Evolutionary conservation across 2,888 invertebrate genomes (phyloP).

Genomic region (Matsumyia berberina): DNA sequence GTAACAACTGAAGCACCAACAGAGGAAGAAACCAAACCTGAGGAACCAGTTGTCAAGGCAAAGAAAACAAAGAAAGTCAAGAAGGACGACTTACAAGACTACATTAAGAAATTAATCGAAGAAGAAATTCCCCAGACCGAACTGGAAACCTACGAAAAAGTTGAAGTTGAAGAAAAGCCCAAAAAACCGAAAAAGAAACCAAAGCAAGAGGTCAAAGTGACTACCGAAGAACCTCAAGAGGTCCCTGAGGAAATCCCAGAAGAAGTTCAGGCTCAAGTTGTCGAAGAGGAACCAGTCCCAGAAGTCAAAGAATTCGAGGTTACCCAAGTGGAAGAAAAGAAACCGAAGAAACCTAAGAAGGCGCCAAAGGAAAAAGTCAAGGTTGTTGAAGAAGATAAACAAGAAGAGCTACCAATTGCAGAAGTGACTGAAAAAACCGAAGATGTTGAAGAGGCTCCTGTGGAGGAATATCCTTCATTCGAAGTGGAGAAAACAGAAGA

Average conservation of each 20-base stretch:
- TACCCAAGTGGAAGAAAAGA: conserved; percentile 51
- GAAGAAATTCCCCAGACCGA: conserved; percentile 80
- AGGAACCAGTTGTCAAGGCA: conserved; percentile 77
- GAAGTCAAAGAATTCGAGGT: conserved; percentile 68
- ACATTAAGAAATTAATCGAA: conserved; percentile 80
- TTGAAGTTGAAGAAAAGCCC: conserved; percentile 79
- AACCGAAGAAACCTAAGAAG: conserved; percentile 68
- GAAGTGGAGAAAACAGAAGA: conserved; percentile 57
- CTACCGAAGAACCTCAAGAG: conserved; percentile 77
- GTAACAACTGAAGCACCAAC: conserved; percentile 76
- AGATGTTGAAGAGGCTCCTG: conserved; percentile 35
- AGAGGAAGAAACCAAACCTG: conserved; percentile 61
- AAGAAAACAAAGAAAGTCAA: conserved; percentile 80
- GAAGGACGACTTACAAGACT: conserved; percentile 80
- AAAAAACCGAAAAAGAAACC: conserved; percentile 77
- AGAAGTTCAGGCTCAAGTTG: conserved; percentile 24
- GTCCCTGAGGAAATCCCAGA: conserved; percentile 58
- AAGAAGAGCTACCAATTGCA: conserved; percentile 78
- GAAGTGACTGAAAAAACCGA: conserved; percentile 78
- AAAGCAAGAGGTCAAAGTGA: conserved; percentile 78
- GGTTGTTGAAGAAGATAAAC: conserved; percentile 81
- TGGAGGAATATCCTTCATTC: conserved; percentile 55
- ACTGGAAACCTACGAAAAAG: conserved; percentile 81
- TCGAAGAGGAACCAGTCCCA: conserved; percentile 78
- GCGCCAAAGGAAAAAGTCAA: conserved; percentile 55